phyloP scores from a whole-genome alignment of 1,140 invertebrate genomes.

The Apis dorsata region DNA sequence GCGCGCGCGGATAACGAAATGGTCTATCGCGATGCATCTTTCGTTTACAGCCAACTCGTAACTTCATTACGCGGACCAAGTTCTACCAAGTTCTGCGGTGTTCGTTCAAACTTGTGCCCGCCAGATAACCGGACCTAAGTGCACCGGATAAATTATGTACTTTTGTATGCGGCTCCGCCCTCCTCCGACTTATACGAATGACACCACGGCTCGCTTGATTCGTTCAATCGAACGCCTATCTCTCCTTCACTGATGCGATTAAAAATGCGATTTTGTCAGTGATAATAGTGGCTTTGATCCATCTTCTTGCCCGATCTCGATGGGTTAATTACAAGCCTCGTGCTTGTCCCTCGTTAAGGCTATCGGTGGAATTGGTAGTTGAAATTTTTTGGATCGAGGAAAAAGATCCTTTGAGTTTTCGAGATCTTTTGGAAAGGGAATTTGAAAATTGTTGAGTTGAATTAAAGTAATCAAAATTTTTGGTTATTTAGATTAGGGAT shows the following conservation, averaged over 20 bases:
- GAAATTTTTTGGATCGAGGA: too few species aligned
- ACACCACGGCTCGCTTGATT: conserved; percentile 17
- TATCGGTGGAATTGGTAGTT: neutral
- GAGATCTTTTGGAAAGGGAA: too few species aligned
- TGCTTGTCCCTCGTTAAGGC: conserved; percentile 14
- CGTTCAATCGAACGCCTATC: conserved; percentile 23
- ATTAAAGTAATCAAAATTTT: too few species aligned
- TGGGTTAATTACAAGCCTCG: conserved; percentile 11
- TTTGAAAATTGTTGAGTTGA: too few species aligned
- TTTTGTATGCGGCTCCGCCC: conserved; percentile 53
- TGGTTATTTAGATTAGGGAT: too few species aligned
- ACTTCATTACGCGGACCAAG: conserved; percentile 31
- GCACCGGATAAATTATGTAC: conserved; percentile 58
- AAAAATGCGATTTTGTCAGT: conserved; percentile 24
- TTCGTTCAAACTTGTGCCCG: conserved; percentile 12
- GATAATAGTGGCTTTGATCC: neutral
- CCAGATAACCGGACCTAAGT: conserved; percentile 43
- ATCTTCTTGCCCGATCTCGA: neutral
- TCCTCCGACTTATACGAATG: neutral
- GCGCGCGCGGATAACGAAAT: conserved; percentile 10
- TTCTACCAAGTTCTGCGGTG: conserved; percentile 9
- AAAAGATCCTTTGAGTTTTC: too few species aligned
- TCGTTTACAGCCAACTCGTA: conserved; percentile 28
- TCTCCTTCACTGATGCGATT: conserved; percentile 49
- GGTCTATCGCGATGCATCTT: conserved; percentile 38